Evolutionary conservation across 1,140 invertebrate species (phyloP).

Genomic region (Vanessa tameamea): DNA sequence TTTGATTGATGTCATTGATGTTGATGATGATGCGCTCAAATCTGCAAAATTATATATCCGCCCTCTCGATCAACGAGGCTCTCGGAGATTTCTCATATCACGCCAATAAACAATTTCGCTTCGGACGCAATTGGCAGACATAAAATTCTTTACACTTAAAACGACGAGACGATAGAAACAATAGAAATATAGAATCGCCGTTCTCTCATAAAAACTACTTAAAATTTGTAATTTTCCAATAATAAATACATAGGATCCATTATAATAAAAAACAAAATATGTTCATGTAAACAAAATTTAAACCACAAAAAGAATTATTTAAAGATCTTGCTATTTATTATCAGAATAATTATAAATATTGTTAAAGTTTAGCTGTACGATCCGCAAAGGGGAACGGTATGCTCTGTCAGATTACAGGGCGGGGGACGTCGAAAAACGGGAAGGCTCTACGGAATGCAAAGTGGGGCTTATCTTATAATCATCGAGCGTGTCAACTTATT

Average conservation of each 20-base stretch:
- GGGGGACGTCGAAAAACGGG: slow-evolving; percentile 67
- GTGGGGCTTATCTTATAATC: slow-evolving; percentile 80
- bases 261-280: not conserved
- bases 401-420: slow-evolving; percentile 62
- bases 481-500: slow-evolving; percentile 80
- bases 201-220: too few relatives aligned
- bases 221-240: too few relatives aligned
- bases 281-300: not conserved
- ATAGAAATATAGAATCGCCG: too few relatives aligned
- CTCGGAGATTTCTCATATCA: too few relatives aligned
- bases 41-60: too few relatives aligned
- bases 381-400: slow-evolving; percentile 40
- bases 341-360: slow-evolving; percentile 34
- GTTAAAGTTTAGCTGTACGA: slow-evolving; percentile 28
- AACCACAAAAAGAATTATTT: not conserved
- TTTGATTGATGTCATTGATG: too few relatives aligned
- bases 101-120: too few relatives aligned
- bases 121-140: too few relatives aligned
- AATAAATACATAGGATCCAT: not conserved
- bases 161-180: too few relatives aligned
- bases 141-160: too few relatives aligned
- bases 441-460: slow-evolving; percentile 75
- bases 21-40: too few relatives aligned
- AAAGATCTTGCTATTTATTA: not conserved
- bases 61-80: too few relatives aligned